Evolutionary conservation across 2,888 invertebrate species (phyloP).

Genomic region (Cynaeus angustus): DNA sequence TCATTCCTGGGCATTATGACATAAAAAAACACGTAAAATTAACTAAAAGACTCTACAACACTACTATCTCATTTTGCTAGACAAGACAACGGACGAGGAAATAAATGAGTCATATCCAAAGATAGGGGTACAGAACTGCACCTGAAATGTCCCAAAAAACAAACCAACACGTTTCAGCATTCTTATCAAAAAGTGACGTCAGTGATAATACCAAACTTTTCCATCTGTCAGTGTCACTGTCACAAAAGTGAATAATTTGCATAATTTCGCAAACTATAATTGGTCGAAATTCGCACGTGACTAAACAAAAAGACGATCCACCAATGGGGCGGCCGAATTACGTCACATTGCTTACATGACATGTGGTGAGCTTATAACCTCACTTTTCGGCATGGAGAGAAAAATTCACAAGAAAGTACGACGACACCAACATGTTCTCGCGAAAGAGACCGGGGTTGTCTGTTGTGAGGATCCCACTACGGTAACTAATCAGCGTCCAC

Average conservation of each 20-base stretch:
- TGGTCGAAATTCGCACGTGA: too few relatives aligned
- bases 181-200: background rate
- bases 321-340: too few relatives aligned
- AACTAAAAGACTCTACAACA: background rate
- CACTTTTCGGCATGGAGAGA: slow-evolving; percentile 47
- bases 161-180: background rate
- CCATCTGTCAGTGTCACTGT: background rate
- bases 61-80: background rate
- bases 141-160: background rate
- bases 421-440: slow-evolving; percentile 71
- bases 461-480: slow-evolving; percentile 67
- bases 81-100: background rate
- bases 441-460: slow-evolving; percentile 69
- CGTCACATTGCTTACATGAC: too few relatives aligned
- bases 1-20: background rate
- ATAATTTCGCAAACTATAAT: too few relatives aligned
- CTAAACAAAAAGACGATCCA: too few relatives aligned
- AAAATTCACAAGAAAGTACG: slow-evolving; percentile 71
- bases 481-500: slow-evolving; percentile 57
- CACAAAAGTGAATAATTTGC: too few relatives aligned
- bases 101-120: background rate
- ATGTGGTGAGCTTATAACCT: background rate
- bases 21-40: background rate
- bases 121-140: background rate
- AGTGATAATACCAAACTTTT: slow-evolving; percentile 1